Base-by-base conservation (phyloP, 2,888 invertebrate species). In the Brenthis daphne region DNA sequence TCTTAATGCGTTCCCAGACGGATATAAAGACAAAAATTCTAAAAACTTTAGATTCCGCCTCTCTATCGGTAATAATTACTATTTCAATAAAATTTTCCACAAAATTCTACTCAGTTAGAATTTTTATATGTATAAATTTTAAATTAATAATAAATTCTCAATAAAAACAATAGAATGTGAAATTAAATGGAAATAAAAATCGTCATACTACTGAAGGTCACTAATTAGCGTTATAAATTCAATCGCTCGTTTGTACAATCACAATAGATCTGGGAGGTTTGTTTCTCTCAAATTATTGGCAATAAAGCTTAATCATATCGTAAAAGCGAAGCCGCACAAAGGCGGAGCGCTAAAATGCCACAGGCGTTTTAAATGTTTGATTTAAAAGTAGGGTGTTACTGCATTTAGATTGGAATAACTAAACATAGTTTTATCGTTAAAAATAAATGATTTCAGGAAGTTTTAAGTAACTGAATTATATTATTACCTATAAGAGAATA, bases 251-350 rank as follows among this genome's bases (percentile, higher is more conserved):
- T 82, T 87, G 88, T 79, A 85, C 85, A 85, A 86, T 85, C 79
- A 82, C 79, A 80, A 78, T 81, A 84, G 80, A 81, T 75, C 84
- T 85, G 87, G 89, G 89, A 88, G 89, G 88, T 87, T 87, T 84
- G 84, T 89, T 89, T 88, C 89, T 89, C 86, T 85, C 89, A 88
- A 90, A 91, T 91, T 90, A 90, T 89, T 87, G 86, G 87, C 84
- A 87, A 88, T 91, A 91, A 90, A 90, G 84, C 85, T 87, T 87
- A 89, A 91, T 91, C 87, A 89, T 88, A 90, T 87, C 86, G 86
- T 85, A 88, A 88, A 86, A 80, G 60, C 69, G 73, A 53, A 48
- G 64, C 33, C 61, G 82, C 80, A 86, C 77, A 76, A 78, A 77
- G 76, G 75, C 76, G 75, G 77, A 74, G 79, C 79, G 75, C 77